Evolutionary conservation across 2,888 invertebrate genomes (phyloP).

Genomic region (Apodemia duryi): DNA sequence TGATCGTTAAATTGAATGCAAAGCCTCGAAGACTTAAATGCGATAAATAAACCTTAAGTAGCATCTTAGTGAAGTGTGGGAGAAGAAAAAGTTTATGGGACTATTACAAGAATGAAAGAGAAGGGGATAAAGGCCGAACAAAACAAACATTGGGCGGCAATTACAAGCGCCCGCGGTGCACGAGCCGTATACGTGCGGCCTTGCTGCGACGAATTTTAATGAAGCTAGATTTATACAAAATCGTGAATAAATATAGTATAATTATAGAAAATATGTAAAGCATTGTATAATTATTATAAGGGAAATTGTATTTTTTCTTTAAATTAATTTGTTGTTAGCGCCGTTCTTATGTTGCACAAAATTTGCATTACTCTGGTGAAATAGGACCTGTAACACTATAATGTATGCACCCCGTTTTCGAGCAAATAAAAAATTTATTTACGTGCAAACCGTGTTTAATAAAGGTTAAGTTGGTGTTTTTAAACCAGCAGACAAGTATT

Average conservation of each 20-base stretch:
- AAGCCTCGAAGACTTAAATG: constrained; percentile 44
- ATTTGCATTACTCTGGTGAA: no score
- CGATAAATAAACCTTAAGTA: constrained; percentile 62
- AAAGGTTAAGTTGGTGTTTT: no score
- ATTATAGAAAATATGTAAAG: not conserved
- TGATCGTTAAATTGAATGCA: constrained; percentile 35
- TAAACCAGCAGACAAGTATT: no score
- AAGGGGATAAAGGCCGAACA: constrained; percentile 43
- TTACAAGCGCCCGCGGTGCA: constrained; percentile 61
- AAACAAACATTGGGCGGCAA: constrained; percentile 67
- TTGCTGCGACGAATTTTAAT: constrained; percentile 41
- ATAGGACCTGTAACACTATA: no score
- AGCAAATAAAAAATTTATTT: no score
- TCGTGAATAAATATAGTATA: not conserved
- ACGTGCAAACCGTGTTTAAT: no score
- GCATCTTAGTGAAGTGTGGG: constrained; percentile 40
- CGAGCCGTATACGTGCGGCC: constrained; percentile 45
- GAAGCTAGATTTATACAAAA: constrained; percentile 10
- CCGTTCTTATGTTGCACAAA: no score
- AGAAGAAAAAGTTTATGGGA: constrained; percentile 30
- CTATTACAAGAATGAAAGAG: constrained; percentile 23
- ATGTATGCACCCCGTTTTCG: no score
- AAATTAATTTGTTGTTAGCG: no score
- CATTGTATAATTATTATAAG: no score
- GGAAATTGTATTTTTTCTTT: no score